A percentile compares a stretch with the other conserved stretches of the same genome.
Conservation (phyloP, 92 coral and sea anemone genomes). For the Micromussa lordhowensis region DNA sequence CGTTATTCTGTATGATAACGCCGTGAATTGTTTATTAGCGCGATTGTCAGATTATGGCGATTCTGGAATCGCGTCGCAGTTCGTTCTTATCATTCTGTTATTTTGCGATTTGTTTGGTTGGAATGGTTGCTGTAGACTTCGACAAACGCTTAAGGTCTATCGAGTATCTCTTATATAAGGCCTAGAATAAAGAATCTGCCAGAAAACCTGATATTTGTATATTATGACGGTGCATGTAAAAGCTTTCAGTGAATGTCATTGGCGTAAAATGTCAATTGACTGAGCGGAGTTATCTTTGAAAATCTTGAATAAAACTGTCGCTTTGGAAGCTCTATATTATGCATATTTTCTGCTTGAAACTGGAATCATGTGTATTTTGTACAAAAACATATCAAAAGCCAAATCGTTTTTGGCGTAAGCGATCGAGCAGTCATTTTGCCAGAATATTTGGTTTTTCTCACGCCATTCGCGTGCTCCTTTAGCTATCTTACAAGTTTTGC, state of each 20-base stretch:
- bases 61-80: neutral
- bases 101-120: neutral
- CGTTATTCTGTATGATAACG: neutral
- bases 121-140: neutral
- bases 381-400: neutral
- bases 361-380: neutral
- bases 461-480: neutral
- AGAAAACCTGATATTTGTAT: neutral
- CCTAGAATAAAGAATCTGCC: neutral
- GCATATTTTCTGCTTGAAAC: neutral
- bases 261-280: neutral
- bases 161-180: neutral
- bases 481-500: neutral
- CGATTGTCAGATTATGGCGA: neutral
- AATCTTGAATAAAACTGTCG: neutral
- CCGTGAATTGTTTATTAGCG: neutral
- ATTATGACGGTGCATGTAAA: neutral
- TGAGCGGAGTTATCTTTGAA: neutral
- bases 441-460: slow-evolving; percentile 10
- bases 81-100: neutral
- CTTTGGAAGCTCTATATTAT: neutral
- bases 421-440: neutral
- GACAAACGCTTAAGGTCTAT: neutral
- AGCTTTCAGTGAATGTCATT: neutral
- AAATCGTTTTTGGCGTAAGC: neutral